phyloP scores from a whole-genome alignment of 2,113 vertebrate genomes.

The Mormoops blainvillei region DNA sequence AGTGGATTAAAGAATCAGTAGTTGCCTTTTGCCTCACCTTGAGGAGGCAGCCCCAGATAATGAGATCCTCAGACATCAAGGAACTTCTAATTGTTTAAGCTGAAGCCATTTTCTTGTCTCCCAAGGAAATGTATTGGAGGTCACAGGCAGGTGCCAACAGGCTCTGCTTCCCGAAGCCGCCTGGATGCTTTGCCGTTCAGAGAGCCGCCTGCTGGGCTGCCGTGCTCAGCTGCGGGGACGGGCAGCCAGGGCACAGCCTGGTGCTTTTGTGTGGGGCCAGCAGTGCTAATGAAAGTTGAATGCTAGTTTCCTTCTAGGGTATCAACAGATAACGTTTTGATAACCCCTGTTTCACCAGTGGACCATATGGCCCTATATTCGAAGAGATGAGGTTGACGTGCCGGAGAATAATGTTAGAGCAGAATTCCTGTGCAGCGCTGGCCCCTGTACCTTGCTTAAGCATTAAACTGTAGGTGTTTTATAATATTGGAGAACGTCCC shows the following conservation, averaged over 20 bases:
- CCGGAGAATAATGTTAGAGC: neutral
- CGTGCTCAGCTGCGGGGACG: neutral
- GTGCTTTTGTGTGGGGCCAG: neutral
- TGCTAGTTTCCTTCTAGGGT: neutral
- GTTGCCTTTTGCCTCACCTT: neutral
- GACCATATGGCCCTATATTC: neutral
- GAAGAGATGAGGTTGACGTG: neutral
- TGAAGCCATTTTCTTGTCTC: neutral
- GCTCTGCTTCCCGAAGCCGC: neutral
- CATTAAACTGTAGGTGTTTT: neutral
- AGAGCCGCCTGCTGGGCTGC: neutral
- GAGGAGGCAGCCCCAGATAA: neutral
- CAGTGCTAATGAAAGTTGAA: neutral
- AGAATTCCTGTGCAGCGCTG: neutral
- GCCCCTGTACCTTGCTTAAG: neutral
- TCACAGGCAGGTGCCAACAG: neutral
- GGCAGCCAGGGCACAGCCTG: neutral
- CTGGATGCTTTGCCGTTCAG: neutral
- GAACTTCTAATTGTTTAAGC: neutral
- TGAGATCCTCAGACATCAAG: neutral
- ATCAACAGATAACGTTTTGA: neutral
- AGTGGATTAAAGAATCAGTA: neutral
- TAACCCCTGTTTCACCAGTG: neutral
- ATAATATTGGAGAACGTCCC: neutral
- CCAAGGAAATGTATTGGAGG: conserved; percentile 2